Percentiles rank a stretch among this genome's conserved stretches.
These are phyloP conservation scores for Setipinna tenuifilis DNA, from an alignment of 2,797 vertebrate species.

Conservation along the genomic window DNA sequence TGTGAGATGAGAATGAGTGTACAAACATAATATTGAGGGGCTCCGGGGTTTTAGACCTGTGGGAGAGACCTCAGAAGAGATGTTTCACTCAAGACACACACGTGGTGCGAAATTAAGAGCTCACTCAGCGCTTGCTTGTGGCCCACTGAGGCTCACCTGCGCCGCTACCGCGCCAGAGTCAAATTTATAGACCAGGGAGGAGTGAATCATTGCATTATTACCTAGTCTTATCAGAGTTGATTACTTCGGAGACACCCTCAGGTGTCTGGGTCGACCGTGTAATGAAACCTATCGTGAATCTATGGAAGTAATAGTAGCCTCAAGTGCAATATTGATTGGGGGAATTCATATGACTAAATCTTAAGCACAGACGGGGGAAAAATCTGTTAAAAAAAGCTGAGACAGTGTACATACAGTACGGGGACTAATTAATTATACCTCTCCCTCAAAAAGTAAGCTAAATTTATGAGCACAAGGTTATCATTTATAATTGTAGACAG, in stretches of 20 bases:
- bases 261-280: background rate
- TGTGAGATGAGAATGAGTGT: background rate
- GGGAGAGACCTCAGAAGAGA: background rate
- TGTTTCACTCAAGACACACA: background rate
- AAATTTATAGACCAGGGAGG: background rate
- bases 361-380: background rate
- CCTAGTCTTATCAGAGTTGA: constrained; percentile 25
- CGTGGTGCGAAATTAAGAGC: background rate
- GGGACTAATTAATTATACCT: background rate
- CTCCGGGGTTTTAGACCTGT: background rate
- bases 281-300: constrained; percentile 33
- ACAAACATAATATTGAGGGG: background rate
- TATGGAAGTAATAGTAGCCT: constrained; percentile 6
- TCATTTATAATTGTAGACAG: background rate
- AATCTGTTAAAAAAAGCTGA: background rate
- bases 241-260: constrained; percentile 6
- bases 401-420: background rate
- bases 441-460: background rate
- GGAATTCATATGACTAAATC: background rate
- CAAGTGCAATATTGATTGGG: background rate
- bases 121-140: background rate
- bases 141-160: background rate
- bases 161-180: background rate
- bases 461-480: background rate
- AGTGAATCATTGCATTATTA: constrained; percentile 32